Evolutionary conservation across 1,140 invertebrate species (phyloP).

Genomic region (Atopsyche davidsoni): DNA sequence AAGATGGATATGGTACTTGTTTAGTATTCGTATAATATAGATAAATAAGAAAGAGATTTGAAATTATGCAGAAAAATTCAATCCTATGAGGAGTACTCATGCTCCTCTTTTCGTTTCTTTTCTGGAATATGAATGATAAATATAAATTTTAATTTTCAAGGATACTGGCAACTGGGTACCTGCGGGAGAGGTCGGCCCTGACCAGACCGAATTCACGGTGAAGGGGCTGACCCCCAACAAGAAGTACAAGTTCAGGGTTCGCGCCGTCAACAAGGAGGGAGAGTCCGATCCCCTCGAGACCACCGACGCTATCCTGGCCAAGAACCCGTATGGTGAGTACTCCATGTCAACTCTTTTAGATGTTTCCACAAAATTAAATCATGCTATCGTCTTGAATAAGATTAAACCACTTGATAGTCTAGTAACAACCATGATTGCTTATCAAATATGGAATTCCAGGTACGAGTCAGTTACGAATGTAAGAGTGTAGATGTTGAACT

Average conservation of each 20-base stretch:
- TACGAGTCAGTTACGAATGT: too few relatives aligned
- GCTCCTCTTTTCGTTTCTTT: too few relatives aligned
- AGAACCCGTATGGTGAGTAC: slow-evolving; percentile 87
- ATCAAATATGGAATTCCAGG: too few relatives aligned
- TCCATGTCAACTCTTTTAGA: background rate
- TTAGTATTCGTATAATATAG: background rate
- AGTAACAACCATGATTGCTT: too few relatives aligned
- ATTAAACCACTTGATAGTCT: too few relatives aligned
- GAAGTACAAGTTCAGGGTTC: slow-evolving; percentile 97
- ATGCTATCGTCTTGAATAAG: too few relatives aligned
- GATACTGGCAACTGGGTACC: slow-evolving; percentile 89
- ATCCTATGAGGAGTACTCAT: too few relatives aligned
- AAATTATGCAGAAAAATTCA: too few relatives aligned
- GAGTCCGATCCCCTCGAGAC: slow-evolving; percentile 94
- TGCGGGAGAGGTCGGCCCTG: slow-evolving; percentile 81
- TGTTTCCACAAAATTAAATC: too few relatives aligned
- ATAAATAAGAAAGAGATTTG: background rate
- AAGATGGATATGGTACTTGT: slow-evolving; percentile 84
- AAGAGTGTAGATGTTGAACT: too few relatives aligned
- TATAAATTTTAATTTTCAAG: too few relatives aligned
- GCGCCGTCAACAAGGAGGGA: slow-evolving; percentile 97
- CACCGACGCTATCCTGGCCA: slow-evolving; percentile 80
- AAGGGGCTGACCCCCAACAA: slow-evolving; percentile 93
- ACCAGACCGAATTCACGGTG: slow-evolving; percentile 77
- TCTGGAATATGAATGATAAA: too few relatives aligned